These are phyloP conservation scores for Danionella cerebrum DNA, from an alignment of 2,113 vertebrate species.

Conservation along the genomic window DNA sequence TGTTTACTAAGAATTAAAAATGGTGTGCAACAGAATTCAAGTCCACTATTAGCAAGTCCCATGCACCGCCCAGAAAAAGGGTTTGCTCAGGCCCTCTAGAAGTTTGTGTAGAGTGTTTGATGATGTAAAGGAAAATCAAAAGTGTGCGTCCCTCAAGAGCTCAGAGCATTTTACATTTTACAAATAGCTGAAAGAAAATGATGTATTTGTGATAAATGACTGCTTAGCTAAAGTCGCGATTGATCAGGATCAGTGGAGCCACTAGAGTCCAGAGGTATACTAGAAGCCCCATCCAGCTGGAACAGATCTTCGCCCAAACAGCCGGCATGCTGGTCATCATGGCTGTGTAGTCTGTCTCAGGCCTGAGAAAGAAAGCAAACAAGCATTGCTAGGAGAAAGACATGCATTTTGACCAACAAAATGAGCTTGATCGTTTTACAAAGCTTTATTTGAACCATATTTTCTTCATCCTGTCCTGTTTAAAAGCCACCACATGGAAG, in stretches of 20 bases:
- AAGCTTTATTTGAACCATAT: too few species aligned
- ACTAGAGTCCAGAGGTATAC: constrained; percentile 93
- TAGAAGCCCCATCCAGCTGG: constrained; percentile 85
- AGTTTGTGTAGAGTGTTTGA: background rate
- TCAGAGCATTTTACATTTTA: background rate
- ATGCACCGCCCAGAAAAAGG: too few species aligned
- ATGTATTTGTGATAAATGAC: background rate
- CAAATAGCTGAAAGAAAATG: too few species aligned
- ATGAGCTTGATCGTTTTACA: too few species aligned
- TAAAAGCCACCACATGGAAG: too few species aligned
- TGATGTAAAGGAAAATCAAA: background rate
- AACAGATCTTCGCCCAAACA: constrained; percentile 94
- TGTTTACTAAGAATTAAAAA: too few species aligned
- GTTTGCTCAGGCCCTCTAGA: too few species aligned
- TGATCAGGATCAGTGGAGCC: constrained; percentile 74
- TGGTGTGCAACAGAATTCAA: too few species aligned
- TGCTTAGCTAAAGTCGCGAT: constrained; percentile 84
- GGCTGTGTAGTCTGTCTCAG: constrained; percentile 55
- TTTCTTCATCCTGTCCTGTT: too few species aligned
- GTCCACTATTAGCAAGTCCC: too few species aligned
- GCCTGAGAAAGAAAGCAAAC: constrained; percentile 58
- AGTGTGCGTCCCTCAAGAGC: background rate
- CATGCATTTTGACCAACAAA: too few species aligned
- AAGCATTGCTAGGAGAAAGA: background rate
- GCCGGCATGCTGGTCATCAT: constrained; percentile 82